phyloP scores from a whole-genome alignment of 1,140 invertebrate species.

The Anoplophora glabripennis region DNA sequence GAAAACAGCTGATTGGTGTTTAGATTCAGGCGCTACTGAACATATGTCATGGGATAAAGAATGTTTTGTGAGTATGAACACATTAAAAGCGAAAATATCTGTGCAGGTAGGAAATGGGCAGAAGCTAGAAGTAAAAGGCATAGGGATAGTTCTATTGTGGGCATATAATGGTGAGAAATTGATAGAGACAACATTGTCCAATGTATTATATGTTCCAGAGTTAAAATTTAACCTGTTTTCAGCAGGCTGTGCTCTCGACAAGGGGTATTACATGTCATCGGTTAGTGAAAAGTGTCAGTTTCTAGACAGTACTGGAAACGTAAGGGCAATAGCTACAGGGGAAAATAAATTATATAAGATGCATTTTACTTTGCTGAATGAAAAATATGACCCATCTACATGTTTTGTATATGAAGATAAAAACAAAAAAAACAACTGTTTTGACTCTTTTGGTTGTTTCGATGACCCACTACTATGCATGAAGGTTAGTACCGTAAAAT shows the following conservation, averaged over 20 bases:
- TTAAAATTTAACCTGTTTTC: conserved; percentile 19
- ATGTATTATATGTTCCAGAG: conserved; percentile 8
- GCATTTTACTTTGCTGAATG: not conserved
- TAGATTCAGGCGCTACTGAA: conserved; percentile 2
- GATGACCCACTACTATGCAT: not conserved
- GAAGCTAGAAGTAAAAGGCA: not conserved
- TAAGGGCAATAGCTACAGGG: conserved; percentile 30
- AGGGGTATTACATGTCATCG: conserved; percentile 36
- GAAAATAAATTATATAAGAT: not conserved
- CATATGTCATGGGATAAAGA: not conserved
- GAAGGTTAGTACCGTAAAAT: not conserved
- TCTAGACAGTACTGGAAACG: conserved; percentile 29
- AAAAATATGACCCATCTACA: too few species aligned
- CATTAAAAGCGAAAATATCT: not conserved
- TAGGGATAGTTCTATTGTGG: not conserved
- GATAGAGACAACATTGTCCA: not conserved
- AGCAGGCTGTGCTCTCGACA: conserved; percentile 35
- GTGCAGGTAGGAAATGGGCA: not conserved
- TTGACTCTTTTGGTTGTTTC: too few species aligned
- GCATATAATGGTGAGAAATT: not conserved
- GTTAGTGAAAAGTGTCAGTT: conserved; percentile 34
- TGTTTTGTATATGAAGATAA: too few species aligned
- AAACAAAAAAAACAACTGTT: too few species aligned
- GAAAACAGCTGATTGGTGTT: not conserved
- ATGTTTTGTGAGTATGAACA: not conserved